Conservation (phyloP, 2,113 vertebrate genomes). For the Cyphomyrus plagiostoma region DNA sequence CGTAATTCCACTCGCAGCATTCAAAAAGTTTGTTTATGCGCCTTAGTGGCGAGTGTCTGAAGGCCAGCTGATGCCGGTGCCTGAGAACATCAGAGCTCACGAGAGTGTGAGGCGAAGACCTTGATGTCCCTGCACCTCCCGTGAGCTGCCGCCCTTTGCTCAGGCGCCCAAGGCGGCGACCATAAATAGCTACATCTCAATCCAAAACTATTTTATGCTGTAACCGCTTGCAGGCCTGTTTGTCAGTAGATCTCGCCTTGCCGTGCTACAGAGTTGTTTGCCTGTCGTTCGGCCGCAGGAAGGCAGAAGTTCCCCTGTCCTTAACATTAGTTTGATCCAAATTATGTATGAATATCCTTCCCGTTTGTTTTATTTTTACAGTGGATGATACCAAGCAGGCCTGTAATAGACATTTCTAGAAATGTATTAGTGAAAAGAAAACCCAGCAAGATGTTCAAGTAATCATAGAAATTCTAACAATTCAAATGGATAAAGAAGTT, state of each 20-base stretch:
- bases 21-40: background rate
- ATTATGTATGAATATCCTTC: background rate
- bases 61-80: background rate
- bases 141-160: background rate
- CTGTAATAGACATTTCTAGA: background rate
- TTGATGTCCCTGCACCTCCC: background rate
- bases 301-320: background rate
- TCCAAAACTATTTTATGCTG: constrained; percentile 46
- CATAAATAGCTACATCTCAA: background rate
- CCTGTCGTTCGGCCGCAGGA: background rate
- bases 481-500: background rate
- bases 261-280: background rate
- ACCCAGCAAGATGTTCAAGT: background rate
- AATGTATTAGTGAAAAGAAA: background rate
- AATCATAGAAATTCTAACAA: background rate
- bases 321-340: background rate
- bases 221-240: constrained; percentile 28
- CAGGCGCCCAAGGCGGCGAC: background rate
- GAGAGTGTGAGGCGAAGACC: background rate
- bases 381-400: background rate
- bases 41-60: background rate
- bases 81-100: background rate
- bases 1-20: background rate
- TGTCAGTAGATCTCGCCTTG: background rate
- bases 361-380: background rate